Percentiles rank a stretch among this genome's conserved stretches.
Conservation (phyloP, 2,888 invertebrate genomes). For the Cecidostiba fungosa region DNA sequence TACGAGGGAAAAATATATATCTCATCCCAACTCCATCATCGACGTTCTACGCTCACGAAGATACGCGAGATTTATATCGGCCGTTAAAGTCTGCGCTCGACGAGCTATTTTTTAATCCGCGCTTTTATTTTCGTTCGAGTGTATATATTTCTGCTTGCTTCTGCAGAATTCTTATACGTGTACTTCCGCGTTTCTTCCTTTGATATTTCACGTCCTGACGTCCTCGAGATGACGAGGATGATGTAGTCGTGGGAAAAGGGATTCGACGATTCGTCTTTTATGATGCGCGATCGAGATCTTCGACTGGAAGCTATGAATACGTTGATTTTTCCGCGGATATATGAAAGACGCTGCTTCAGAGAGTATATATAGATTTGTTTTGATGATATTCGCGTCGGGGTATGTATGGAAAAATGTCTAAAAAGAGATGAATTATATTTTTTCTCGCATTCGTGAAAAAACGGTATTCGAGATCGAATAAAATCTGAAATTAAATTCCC, state of each 20-base stretch:
- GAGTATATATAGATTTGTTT: background rate
- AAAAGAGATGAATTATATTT: background rate
- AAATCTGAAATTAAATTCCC: background rate
- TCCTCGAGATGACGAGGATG: background rate
- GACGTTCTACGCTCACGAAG: background rate
- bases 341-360: background rate
- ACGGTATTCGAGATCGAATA: background rate
- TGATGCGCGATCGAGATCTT: background rate
- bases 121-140: background rate
- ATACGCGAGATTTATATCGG: background rate
- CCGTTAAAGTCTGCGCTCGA: background rate
- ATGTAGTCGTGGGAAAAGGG: background rate
- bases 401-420: no score
- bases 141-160: background rate
- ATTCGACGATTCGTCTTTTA: constrained; percentile 7
- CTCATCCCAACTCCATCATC: background rate
- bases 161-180: background rate
- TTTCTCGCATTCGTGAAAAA: background rate
- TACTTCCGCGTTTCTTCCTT: background rate
- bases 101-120: background rate
- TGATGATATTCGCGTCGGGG: no score
- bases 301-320: background rate
- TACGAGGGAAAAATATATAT: background rate
- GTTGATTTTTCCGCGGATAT: background rate
- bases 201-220: background rate